A percentile compares a stretch with the other conserved stretches of the same genome.
Conservation (phyloP, 2,113 vertebrate species). For the Stegostoma tigrinum region DNA sequence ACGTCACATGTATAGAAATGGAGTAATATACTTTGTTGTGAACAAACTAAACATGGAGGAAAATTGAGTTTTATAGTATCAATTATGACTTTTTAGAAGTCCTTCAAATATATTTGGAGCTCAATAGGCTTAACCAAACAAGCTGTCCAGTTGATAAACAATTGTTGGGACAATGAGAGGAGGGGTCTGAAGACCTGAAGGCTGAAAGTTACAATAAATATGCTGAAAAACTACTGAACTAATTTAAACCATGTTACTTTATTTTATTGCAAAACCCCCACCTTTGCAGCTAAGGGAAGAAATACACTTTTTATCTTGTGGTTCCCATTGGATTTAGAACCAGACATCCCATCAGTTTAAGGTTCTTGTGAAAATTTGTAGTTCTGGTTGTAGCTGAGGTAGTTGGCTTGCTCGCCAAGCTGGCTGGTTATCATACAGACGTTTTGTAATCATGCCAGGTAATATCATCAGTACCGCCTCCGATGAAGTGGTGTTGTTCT, state of each 20-base stretch:
- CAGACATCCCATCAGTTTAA: too few species aligned
- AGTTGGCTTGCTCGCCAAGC: too few species aligned
- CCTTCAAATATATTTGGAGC: not conserved
- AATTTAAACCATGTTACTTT: not conserved
- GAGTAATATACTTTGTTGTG: not conserved
- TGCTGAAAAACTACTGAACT: not conserved
- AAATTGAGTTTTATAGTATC: not conserved
- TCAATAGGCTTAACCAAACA: not conserved
- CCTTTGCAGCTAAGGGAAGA: not conserved
- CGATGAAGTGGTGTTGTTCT: too few species aligned
- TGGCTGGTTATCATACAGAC: too few species aligned
- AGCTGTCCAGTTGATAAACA: not conserved
- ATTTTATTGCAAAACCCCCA: not conserved
- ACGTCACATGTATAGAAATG: not conserved
- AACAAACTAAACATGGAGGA: not conserved
- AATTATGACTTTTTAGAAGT: not conserved
- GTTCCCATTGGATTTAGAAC: not conserved
- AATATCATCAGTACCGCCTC: too few species aligned
- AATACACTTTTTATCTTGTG: not conserved
- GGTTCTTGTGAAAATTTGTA: too few species aligned
- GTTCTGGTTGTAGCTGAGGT: too few species aligned
- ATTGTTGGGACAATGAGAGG: not conserved
- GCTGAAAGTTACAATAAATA: not conserved
- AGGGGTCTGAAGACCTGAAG: not conserved
- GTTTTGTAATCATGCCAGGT: too few species aligned